Conservation (phyloP, 2,113 vertebrate species). For the Chionodraco myersi region DNA sequence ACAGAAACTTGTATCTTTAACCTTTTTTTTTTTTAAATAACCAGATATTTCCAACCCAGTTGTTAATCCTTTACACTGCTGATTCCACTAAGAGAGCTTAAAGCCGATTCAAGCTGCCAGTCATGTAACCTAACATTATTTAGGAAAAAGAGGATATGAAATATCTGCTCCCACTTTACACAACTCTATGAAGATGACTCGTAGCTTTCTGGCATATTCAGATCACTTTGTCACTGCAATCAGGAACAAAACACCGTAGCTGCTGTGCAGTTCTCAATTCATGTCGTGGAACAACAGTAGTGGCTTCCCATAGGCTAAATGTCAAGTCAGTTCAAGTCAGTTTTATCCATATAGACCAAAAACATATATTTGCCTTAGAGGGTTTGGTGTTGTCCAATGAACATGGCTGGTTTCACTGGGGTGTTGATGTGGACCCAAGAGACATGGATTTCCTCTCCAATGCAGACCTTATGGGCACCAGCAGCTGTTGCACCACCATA, state of each 20-base stretch:
- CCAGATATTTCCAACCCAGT: not conserved
- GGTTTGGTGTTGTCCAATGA: not conserved
- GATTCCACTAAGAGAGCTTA: not conserved
- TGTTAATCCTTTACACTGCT: too few species aligned
- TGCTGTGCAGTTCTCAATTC: not conserved
- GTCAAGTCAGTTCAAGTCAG: slow-evolving; percentile 24
- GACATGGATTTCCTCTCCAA: slow-evolving; percentile 1
- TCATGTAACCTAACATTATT: not conserved
- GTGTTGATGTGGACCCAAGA: not conserved
- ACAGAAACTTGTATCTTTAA: not conserved
- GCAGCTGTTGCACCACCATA: slow-evolving; percentile 14
- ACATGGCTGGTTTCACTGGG: slow-evolving; percentile 11
- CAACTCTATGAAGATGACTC: not conserved
- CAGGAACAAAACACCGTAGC: not conserved
- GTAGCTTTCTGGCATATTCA: not conserved
- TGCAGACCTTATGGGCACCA: not conserved
- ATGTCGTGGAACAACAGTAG: slow-evolving; percentile 3
- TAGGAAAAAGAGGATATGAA: not conserved
- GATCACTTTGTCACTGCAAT: slow-evolving; percentile 7
- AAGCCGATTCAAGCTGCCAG: too few species aligned
- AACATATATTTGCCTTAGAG: not conserved
- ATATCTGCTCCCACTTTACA: not conserved
- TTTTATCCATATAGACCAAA: slow-evolving; percentile 3
- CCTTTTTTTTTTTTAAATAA: not conserved
- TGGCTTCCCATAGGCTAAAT: slow-evolving; percentile 8